Conservation (phyloP, 2,113 vertebrate species). For the Strix uralensis region DNA sequence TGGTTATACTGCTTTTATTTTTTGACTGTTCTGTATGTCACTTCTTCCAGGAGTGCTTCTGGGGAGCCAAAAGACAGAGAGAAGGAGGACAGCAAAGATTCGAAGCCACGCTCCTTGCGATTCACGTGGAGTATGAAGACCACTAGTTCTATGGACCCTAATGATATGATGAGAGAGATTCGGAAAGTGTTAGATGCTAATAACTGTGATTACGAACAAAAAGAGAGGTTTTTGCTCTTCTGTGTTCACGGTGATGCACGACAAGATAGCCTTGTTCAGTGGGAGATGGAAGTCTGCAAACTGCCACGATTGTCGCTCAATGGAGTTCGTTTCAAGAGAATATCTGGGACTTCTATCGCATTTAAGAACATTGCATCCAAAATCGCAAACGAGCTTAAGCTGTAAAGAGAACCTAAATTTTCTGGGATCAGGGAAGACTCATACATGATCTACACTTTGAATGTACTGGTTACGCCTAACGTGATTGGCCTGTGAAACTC, state of each 20-base stretch:
- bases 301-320: conserved; percentile 93
- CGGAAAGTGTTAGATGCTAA: conserved; percentile 95
- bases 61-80: conserved; percentile 85
- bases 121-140: conserved; percentile 99
- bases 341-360: conserved; percentile 96
- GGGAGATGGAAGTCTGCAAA: conserved; percentile 99
- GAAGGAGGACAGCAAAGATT: conserved; percentile 90
- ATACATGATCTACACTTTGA: conserved; percentile 78
- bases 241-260: conserved; percentile 94
- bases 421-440: conserved; percentile 81
- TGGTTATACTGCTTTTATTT: not conserved
- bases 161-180: conserved; percentile 98
- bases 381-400: conserved; percentile 97
- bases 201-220: conserved; percentile 97
- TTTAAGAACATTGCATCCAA: conserved; percentile 99
- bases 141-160: conserved; percentile 97
- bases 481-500: conserved; percentile 76
- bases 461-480: conserved; percentile 79
- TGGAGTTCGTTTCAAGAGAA: conserved; percentile 96
- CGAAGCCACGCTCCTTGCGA: conserved; percentile 92
- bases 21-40: not conserved
- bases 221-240: conserved; percentile 97
- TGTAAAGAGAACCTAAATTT: conserved; percentile 77
- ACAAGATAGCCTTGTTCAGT: conserved; percentile 94
- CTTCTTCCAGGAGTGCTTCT: conserved; percentile 79